Evolutionary conservation across 2,113 vertebrate species (phyloP), one percentile per base, ranked within the genome.

Genomic region (Columba janthina): DNA sequence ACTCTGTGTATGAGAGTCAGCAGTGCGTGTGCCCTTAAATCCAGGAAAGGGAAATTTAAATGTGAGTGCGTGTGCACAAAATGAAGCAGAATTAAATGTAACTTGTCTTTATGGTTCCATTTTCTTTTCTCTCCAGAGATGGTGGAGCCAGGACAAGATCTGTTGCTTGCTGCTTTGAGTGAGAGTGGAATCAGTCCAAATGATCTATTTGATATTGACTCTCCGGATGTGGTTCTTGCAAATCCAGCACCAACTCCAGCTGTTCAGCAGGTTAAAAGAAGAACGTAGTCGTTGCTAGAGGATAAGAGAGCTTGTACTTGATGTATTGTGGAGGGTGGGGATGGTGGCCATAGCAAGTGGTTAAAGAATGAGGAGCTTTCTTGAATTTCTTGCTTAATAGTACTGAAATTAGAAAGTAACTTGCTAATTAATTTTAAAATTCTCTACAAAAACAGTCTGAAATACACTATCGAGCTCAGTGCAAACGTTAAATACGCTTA

Each of bases 141-240:
- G 98, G 98, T 99, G 99, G 99, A 99, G 98, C 99, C 99, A 95
- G 99, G 99, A 98, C 99, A 99, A 98, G 99, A 99, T 98, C 98
- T 99, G 97, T 98, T 99, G 90, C 99, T 99, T 92, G 99, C 99
- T 97, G 99, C 99, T 97, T 98, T 99, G 89, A 99, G 99, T 96
- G 99, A 99, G 98, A 99, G 99, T 96, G 99, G 99, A 90, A 99
- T 99, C 97, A 99, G 99, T 96, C 99, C 99, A 18, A 99, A 99
- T 97, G 99, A 99, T 95, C 98, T 99, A 10, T 99, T 99, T 95
- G 99, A 99, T 97, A 98, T 99, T 88, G 99, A 99, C 93, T 97
- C 98, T 97, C 98, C 99, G 85, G 99, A 99, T 18, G 97, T 97
- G 67, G 98, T 98, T 58, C 95, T 98, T 95, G 89, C 95, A 84